Evolutionary conservation across 2,113 vertebrate species (phyloP).

Genomic region (Centropus unirufus): DNA sequence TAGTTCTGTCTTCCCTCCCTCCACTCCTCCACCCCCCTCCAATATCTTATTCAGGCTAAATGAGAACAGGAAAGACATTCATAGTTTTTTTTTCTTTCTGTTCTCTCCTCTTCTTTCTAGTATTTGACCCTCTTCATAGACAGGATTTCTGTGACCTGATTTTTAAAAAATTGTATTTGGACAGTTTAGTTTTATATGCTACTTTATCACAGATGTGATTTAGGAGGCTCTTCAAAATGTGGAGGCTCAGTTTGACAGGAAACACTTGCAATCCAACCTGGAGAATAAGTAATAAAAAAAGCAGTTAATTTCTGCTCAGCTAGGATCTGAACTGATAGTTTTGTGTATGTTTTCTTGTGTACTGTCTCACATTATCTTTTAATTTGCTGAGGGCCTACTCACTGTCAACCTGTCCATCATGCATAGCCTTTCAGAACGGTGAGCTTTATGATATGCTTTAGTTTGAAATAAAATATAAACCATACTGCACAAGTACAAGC

Average conservation of each 20-base stretch:
- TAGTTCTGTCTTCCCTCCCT: conserved; percentile 11
- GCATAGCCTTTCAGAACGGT: not conserved
- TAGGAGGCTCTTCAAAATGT: not conserved
- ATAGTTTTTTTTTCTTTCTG: not conserved
- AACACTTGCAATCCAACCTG: not conserved
- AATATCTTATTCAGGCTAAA: conserved; percentile 53
- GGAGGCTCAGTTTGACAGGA: not conserved
- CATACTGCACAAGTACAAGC: not conserved
- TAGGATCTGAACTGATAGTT: not conserved
- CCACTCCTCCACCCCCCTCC: not conserved
- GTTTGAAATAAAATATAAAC: not conserved
- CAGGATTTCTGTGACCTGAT: conserved; percentile 46
- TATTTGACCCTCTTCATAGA: conserved; percentile 13
- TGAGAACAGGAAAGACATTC: conserved; percentile 27
- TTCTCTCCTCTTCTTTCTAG: not conserved
- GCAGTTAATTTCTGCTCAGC: not conserved
- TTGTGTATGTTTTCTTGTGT: not conserved
- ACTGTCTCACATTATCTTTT: not conserved
- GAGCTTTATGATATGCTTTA: not conserved
- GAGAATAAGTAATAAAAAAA: not conserved
- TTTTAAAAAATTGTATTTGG: conserved; percentile 7
- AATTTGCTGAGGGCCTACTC: not conserved
- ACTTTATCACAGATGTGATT: not conserved
- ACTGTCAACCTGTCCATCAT: not conserved
- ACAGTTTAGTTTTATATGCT: not conserved